phyloP scores from a whole-genome alignment of 2,888 invertebrate genomes.

The Drosophila yooni region DNA sequence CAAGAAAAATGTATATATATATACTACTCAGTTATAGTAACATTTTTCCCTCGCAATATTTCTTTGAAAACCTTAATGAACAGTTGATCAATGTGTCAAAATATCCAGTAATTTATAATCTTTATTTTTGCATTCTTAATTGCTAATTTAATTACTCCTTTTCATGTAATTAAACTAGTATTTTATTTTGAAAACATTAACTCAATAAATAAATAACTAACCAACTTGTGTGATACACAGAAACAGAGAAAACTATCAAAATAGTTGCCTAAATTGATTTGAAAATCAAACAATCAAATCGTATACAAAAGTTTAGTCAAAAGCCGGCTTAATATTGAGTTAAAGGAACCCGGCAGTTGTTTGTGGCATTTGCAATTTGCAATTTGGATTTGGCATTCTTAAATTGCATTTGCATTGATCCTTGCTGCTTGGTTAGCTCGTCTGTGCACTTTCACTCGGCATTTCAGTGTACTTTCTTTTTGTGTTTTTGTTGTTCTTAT shows the following conservation, averaged over 20 bases:
- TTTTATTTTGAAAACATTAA: background rate
- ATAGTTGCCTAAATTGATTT: background rate
- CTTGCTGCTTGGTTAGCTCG: slow-evolving; percentile 10
- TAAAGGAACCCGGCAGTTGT: background rate
- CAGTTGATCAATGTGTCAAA: background rate
- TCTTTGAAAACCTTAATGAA: background rate
- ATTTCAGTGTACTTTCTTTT: slow-evolving; percentile 1
- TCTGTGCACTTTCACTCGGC: slow-evolving; percentile 52
- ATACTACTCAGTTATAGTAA: background rate
- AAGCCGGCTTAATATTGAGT: background rate
- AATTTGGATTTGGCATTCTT: slow-evolving; percentile 3
- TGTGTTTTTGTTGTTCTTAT: slow-evolving; percentile 35
- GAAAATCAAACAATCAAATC: background rate
- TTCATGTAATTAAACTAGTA: no score
- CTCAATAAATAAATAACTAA: background rate
- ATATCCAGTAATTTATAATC: background rate
- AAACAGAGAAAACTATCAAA: background rate
- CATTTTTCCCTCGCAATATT: background rate
- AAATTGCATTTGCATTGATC: slow-evolving; percentile 26
- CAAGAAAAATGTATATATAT: background rate
- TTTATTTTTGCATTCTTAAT: background rate
- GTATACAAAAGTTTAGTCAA: background rate
- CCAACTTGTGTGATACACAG: background rate
- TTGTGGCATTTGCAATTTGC: background rate
- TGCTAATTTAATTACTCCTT: no score